Evolutionary conservation across 2,113 vertebrate species (phyloP).

Genomic region (Capricornis sumatraensis): DNA sequence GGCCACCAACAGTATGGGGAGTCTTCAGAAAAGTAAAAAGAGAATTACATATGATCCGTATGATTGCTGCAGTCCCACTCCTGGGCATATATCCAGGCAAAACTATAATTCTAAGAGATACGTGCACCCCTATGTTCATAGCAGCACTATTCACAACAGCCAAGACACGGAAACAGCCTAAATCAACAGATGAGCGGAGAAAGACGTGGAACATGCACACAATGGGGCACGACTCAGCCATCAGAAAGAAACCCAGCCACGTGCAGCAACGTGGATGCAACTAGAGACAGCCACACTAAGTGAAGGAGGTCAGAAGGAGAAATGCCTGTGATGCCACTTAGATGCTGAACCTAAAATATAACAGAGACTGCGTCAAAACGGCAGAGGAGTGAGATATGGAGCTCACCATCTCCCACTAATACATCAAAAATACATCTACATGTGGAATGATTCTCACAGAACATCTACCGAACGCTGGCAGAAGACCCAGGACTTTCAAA

Average conservation of each 20-base stretch:
- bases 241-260: background rate
- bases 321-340: background rate
- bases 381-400: background rate
- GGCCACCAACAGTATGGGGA: background rate
- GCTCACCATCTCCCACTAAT: background rate
- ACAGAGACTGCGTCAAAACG: background rate
- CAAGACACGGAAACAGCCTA: background rate
- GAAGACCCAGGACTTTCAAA: background rate
- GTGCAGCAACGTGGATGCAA: background rate
- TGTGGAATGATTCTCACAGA: background rate
- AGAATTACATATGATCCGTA: background rate
- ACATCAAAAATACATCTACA: background rate
- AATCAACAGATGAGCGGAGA: background rate
- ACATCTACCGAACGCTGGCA: background rate
- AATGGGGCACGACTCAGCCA: background rate
- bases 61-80: background rate
- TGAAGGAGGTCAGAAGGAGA: background rate
- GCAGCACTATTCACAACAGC: background rate
- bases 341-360: background rate
- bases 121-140: fast-evolving
- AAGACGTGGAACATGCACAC: background rate
- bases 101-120: background rate
- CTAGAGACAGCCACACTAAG: background rate
- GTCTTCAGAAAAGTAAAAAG: background rate
- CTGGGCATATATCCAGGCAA: background rate